A percentile compares a stretch with the other conserved stretches of the same genome.
phyloP scores from a whole-genome alignment of 2,797 vertebrate species.

The Mus spretus region DNA sequence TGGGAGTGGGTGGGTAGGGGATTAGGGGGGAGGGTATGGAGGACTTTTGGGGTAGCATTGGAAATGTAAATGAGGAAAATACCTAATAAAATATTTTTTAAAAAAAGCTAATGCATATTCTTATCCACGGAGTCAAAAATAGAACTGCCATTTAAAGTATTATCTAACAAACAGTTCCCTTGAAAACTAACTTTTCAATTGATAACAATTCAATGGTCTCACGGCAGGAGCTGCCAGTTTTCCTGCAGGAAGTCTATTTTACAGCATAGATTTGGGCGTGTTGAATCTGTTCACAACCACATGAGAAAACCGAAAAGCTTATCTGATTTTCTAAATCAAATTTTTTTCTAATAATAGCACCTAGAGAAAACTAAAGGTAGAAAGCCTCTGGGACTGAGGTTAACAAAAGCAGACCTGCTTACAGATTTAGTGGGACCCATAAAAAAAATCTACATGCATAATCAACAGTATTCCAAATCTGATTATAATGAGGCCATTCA shows the following conservation, averaged over 20 bases:
- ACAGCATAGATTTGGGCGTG: constrained; percentile 34
- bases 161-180: constrained; percentile 47
- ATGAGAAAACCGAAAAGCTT: constrained; percentile 32
- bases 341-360: constrained; percentile 62
- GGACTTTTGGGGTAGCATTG: too few species aligned
- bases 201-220: constrained; percentile 66
- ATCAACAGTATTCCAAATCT: not conserved
- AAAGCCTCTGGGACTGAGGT: not conserved
- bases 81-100: not conserved
- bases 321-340: constrained; percentile 66
- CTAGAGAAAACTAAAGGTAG: constrained; percentile 52
- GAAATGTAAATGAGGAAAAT: too few species aligned
- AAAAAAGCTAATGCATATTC: constrained; percentile 39
- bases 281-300: constrained; percentile 52
- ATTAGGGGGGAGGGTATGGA: too few species aligned
- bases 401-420: not conserved
- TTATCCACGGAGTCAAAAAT: constrained; percentile 63
- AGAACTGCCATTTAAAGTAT: constrained; percentile 63
- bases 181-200: constrained; percentile 70
- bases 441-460: not conserved
- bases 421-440: not conserved
- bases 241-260: constrained; percentile 69
- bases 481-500: not conserved
- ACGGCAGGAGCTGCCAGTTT: constrained; percentile 59
- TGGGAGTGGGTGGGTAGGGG: not conserved